Percentiles rank a stretch among this genome's conserved stretches.
Evolutionary conservation across 2,888 invertebrate species (phyloP).

Genomic region (Leptopterna dolabrata): DNA sequence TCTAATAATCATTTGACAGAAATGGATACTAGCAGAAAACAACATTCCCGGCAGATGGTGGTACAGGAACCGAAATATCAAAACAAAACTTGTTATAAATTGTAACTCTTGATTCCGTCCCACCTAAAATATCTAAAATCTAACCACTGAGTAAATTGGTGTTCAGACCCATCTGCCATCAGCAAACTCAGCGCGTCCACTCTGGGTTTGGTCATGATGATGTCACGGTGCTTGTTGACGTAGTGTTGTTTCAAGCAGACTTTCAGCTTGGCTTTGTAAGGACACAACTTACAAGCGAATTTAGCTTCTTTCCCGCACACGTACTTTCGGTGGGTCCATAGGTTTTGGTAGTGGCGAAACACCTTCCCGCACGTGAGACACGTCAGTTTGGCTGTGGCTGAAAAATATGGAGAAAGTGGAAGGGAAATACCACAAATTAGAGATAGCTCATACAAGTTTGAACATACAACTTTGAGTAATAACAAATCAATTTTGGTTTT

Average conservation of each 20-base stretch:
- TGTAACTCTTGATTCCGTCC: too few relatives aligned
- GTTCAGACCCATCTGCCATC: not conserved
- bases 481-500: too few relatives aligned
- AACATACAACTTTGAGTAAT: not conserved
- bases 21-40: too few relatives aligned
- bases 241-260: constrained; percentile 65
- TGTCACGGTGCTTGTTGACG: constrained; percentile 41
- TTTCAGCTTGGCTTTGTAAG: constrained; percentile 67
- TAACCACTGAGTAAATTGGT: not conserved
- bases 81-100: too few relatives aligned
- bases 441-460: not conserved
- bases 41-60: too few relatives aligned
- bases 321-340: constrained; percentile 63
- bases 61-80: too few relatives aligned
- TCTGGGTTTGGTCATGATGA: not conserved
- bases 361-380: constrained; percentile 62
- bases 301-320: constrained; percentile 69
- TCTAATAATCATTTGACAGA: too few relatives aligned
- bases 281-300: constrained; percentile 68
- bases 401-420: not conserved
- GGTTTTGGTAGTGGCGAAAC: constrained; percentile 62
- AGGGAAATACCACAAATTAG: not conserved
- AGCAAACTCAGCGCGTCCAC: not conserved
- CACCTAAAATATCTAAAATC: not conserved
- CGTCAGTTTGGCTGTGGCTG: constrained; percentile 66